Percentiles rank a stretch among this genome's conserved stretches.
Evolutionary conservation across 1,140 invertebrate genomes (phyloP).

Genomic region (Drosophila punjabiensis): DNA sequence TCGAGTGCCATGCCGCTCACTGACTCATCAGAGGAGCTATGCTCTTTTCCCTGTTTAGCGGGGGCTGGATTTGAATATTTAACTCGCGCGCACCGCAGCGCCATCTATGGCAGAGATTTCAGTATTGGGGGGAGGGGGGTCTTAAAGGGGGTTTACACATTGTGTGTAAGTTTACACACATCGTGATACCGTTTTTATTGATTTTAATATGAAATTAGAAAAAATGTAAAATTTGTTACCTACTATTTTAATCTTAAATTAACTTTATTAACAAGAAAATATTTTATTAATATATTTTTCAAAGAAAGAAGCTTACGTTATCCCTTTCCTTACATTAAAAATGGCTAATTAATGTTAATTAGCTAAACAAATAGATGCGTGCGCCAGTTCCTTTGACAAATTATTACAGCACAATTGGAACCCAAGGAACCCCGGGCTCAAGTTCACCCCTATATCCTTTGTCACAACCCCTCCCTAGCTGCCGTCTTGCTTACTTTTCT

Average conservation of each 20-base stretch:
- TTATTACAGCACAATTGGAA: conserved; percentile 59
- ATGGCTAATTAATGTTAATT: conserved; percentile 71
- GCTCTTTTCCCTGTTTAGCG: conserved; percentile 31
- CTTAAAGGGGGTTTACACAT: conserved; percentile 36
- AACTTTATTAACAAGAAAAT: no score
- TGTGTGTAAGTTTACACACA: conserved; percentile 48
- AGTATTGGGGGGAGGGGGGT: conserved; percentile 23
- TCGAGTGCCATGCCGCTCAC: conserved; percentile 10
- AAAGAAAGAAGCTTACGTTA: no score
- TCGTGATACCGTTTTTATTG: background rate
- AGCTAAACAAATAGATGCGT: conserved; percentile 65
- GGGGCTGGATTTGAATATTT: conserved; percentile 79
- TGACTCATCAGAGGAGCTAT: conserved; percentile 24
- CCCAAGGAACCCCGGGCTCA: conserved; percentile 12
- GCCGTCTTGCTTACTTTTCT: background rate
- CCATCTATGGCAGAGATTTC: conserved; percentile 77
- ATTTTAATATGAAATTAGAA: background rate
- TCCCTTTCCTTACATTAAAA: background rate
- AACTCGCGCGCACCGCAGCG: conserved; percentile 58
- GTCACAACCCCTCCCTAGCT: conserved; percentile 2
- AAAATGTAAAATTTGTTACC: background rate
- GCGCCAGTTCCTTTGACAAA: conserved; percentile 44
- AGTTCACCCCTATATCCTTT: conserved; percentile 22
- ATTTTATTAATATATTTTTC: background rate
- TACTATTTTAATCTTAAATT: no score